Base-by-base conservation (phyloP, 1,140 invertebrate genomes). In the Hyles vespertilio region DNA sequence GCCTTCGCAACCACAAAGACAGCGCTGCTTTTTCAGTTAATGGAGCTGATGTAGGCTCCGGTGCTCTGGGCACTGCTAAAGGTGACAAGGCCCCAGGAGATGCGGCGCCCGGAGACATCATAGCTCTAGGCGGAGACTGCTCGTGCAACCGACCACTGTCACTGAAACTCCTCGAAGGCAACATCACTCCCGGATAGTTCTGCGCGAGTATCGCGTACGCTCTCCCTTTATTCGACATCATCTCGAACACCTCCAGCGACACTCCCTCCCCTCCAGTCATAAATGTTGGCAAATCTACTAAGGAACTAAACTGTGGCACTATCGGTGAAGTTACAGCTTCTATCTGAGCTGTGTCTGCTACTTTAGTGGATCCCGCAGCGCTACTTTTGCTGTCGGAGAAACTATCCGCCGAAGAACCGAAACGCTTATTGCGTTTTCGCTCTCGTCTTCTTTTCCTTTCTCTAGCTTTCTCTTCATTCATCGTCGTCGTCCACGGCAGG, bases 211-310 rank as follows among this genome's bases (percentile, higher is more conserved):
- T 91, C 56, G 93, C 92, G 71, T 94, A 94, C 6, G 95, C 91
- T 62, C 93, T 92, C 66, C 93, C 93, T 51, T 92, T 91, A 5
- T 92, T 92, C 5, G 93, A 93, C 70, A 96, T 87, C 45, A 93
- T 80, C 74, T 95, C 94, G 52, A 95, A 84, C 4, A 95, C 94
- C 77, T 95, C 94, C 5, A 93, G 79, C 0, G 94, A 94, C 0
- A 95, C 92, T 58, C 92, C 93, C 77, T 96, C 94, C 0, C 94
- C 94, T 69, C 94, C 94, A 47, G 92, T 93, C 43, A 97, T 91
- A 67, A 94, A 97, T 0, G 96, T 97, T 0, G 96, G 96, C 46
- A 97, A 80, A 72, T 94, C 95, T 5, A 97, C 92, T 60, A 97
- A 86, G 8, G 95, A 96, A 65, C 92, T 94, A 67, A 93, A 96